Evolutionary conservation across 2,113 vertebrate species (phyloP).

Genomic region (Sorex araneus): DNA sequence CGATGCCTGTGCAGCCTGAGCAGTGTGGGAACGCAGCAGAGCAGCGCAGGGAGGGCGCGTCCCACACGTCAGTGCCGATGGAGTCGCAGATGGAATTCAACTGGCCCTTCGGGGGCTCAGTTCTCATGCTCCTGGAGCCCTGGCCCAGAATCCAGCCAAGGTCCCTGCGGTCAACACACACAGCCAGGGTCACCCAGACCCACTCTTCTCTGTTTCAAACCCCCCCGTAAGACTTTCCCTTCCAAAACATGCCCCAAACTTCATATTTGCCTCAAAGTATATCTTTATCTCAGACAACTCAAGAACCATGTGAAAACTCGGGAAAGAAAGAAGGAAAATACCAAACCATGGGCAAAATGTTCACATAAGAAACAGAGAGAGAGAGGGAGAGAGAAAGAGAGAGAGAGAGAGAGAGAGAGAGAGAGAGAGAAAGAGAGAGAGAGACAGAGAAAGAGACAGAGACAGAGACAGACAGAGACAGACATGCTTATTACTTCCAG

Average conservation of each 20-base stretch:
- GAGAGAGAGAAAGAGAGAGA: no score
- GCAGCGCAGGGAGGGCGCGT: slow-evolving; percentile 30
- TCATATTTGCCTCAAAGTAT: not conserved
- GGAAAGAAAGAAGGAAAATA: not conserved
- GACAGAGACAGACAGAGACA: not conserved
- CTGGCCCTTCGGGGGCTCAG: slow-evolving; percentile 25
- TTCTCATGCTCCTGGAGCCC: slow-evolving; percentile 74
- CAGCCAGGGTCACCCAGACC: not conserved
- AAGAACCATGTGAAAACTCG: not conserved
- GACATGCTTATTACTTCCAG: slow-evolving; percentile 1
- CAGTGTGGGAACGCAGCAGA: slow-evolving; percentile 74
- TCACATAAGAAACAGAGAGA: not conserved
- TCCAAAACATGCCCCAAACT: slow-evolving; percentile 26
- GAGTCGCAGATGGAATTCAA: slow-evolving; percentile 53
- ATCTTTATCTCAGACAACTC: slow-evolving; percentile 24
- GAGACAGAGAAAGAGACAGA: not conserved
- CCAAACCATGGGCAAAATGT: slow-evolving; percentile 13
- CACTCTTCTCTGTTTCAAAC: not conserved
- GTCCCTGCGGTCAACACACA: not conserved
- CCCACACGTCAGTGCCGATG: slow-evolving; percentile 32
- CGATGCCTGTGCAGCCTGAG: slow-evolving; percentile 54
- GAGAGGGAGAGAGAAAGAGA: not conserved
- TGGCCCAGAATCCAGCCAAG: slow-evolving; percentile 52
- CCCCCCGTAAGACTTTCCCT: not conserved
- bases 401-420: not conserved